A percentile compares a stretch with the other conserved stretches of the same genome.
Conservation (phyloP, 1,140 invertebrate genomes). For the Drosophila burlai region DNA sequence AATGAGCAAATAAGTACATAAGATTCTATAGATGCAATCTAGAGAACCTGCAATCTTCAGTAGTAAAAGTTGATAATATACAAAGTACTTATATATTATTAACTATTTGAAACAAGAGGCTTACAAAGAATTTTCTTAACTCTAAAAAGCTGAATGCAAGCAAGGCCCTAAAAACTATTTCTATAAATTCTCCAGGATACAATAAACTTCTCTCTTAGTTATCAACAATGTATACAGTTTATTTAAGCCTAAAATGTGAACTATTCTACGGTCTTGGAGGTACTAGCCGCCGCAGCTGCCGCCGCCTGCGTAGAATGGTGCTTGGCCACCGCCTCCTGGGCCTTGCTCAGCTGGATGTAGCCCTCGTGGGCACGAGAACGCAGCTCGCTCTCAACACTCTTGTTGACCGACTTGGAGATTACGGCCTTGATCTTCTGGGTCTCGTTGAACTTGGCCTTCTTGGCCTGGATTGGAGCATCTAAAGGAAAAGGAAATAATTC, state of each 20-base stretch:
- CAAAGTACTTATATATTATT: too few species aligned
- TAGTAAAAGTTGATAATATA: too few species aligned
- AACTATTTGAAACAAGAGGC: background rate
- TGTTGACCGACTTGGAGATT: conserved; percentile 88
- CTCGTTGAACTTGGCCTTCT: conserved; percentile 87
- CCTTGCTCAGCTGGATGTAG: conserved; percentile 86
- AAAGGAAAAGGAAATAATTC: background rate
- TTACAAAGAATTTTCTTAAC: background rate
- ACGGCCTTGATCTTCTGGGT: conserved; percentile 88
- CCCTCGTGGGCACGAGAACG: conserved; percentile 86
- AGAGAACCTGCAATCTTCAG: background rate
- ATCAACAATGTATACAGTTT: conserved; percentile 4
- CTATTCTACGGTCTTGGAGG: conserved; percentile 43
- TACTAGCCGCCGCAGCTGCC: conserved; percentile 61
- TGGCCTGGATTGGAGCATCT: conserved; percentile 88
- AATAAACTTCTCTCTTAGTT: conserved; percentile 5
- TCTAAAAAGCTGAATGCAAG: too few species aligned
- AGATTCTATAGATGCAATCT: background rate
- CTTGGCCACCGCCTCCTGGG: conserved; percentile 86
- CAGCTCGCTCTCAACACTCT: conserved; percentile 88
- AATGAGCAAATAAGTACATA: too few species aligned
- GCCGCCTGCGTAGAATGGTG: conserved; percentile 69
- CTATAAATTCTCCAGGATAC: background rate
- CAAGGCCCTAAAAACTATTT: background rate
- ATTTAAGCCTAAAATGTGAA: conserved; percentile 1